Percentiles rank a stretch among this genome's conserved stretches.
Evolutionary conservation across 2,797 vertebrate genomes (phyloP).

Genomic region (Xenopus petersii): DNA sequence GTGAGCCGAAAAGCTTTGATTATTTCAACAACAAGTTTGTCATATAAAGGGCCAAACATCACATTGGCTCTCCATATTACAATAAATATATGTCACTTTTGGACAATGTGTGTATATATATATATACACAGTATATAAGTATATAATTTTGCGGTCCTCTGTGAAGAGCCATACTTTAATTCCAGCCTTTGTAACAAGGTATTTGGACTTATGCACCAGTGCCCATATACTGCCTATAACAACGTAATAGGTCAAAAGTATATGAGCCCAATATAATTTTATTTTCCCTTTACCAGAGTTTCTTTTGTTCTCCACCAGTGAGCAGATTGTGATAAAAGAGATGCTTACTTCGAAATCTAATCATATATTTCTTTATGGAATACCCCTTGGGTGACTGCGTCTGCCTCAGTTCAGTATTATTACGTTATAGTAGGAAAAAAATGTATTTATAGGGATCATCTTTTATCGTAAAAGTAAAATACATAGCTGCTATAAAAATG

Average conservation of each 20-base stretch:
- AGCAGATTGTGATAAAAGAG: conserved; percentile 26
- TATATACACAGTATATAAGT: too few species aligned
- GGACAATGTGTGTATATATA: too few species aligned
- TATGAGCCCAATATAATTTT: background rate
- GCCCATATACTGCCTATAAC: too few species aligned
- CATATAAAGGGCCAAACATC: too few species aligned
- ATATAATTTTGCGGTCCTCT: too few species aligned
- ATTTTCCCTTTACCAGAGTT: background rate
- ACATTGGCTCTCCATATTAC: too few species aligned
- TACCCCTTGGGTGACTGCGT: conserved; percentile 31
- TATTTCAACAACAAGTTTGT: too few species aligned
- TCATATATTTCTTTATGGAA: conserved; percentile 22
- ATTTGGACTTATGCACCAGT: too few species aligned
- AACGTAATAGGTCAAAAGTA: background rate
- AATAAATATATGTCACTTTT: too few species aligned
- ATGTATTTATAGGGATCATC: conserved; percentile 50
- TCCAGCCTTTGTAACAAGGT: too few species aligned
- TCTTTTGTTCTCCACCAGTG: conserved; percentile 12
- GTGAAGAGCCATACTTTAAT: too few species aligned
- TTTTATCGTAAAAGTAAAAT: conserved; percentile 50
- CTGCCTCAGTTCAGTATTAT: conserved; percentile 34
- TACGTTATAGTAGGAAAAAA: conserved; percentile 36
- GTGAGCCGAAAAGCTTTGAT: too few species aligned
- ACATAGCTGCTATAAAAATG: conserved; percentile 41
- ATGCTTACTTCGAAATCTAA: conserved; percentile 24